Evolutionary conservation across 2,113 vertebrate genomes (phyloP), one percentile per base, ranked within the genome.

Genomic region (Lutjanus erythropterus): DNA sequence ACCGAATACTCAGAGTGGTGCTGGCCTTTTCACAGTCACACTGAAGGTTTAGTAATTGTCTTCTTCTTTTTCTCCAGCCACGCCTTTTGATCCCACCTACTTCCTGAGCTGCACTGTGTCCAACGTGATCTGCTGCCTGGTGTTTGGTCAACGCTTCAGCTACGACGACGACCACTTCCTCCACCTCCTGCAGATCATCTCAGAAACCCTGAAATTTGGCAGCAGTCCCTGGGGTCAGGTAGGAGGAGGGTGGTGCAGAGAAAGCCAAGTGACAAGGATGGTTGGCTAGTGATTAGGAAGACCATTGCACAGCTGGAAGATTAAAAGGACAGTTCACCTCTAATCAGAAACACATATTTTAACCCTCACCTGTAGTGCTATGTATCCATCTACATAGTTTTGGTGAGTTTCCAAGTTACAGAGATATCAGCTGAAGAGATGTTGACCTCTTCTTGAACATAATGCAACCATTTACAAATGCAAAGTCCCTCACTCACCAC

Each of bases 51-150:
- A 21, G 0, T 44, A 27, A 47, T 19, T 15, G 12, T 3, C 9
- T 16, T 4, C 7, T 6, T 12, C 46, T 42, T 5, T 59, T 16
- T 49, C 16, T 33, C 29, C 52, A 97, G 96, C 79, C 3, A 12
- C 19, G 2, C 85, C 91, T 5, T 88, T 95, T 41, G 90, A 96
- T 9, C 94, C 95, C 9, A 86, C 53, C 0, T 90, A 75, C 83
- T 33, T 89, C 52, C 33, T 96, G 76, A 93, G 95, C 47, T 89
- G 84, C 60, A 64, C 90, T 0, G 92, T 95, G 0, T 94, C 95
- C 85, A 97, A 96, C 4, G 92, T 96, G 35, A 96, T 96, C 82
- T 95, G 95, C 82, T 92, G 93, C 44, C 52, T 96, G 16, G 85
- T 96, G 75, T 96, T 96, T 16, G 94, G 96, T 2, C 74, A 94